A percentile compares a stretch with the other conserved stretches of the same genome.
These are phyloP conservation scores for Hyperoodon ampullatus DNA, from an alignment of 2,113 vertebrate species.

Conservation along the genomic window DNA sequence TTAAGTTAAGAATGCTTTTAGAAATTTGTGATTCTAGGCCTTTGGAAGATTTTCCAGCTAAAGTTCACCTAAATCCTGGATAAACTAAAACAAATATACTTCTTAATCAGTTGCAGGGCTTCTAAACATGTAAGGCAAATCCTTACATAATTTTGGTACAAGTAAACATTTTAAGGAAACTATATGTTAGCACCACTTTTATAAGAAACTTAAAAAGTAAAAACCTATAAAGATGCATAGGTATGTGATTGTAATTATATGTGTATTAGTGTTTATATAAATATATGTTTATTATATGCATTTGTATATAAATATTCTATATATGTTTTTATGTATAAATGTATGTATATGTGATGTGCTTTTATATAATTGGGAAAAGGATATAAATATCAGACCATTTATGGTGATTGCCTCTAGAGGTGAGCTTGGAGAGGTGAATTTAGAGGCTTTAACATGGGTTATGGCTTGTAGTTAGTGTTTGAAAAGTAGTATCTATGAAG, in stretches of 20 bases:
- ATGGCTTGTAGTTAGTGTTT: neutral
- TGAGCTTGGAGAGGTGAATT: too few species aligned
- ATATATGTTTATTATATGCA: neutral
- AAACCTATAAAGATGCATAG: neutral
- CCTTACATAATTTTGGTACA: neutral
- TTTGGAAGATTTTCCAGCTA: neutral
- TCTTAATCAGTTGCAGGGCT: neutral
- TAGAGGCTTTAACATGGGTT: too few species aligned
- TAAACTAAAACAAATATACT: neutral
- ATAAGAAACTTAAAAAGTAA: neutral
- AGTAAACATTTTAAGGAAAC: neutral
- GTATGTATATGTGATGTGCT: neutral
- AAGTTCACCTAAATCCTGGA: neutral
- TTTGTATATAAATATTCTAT: neutral
- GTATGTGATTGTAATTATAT: neutral
- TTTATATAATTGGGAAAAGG: neutral
- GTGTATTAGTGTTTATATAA: neutral
- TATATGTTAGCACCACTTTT: neutral
- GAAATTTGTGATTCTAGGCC: neutral
- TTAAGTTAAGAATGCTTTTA: neutral
- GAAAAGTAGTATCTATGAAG: neutral
- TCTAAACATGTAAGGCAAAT: neutral
- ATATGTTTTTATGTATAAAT: neutral
- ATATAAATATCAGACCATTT: fast-evolving
- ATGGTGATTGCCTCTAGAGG: neutral